Conservation (phyloP, 1,140 invertebrate species). For the Xylocopa sonorina region DNA sequence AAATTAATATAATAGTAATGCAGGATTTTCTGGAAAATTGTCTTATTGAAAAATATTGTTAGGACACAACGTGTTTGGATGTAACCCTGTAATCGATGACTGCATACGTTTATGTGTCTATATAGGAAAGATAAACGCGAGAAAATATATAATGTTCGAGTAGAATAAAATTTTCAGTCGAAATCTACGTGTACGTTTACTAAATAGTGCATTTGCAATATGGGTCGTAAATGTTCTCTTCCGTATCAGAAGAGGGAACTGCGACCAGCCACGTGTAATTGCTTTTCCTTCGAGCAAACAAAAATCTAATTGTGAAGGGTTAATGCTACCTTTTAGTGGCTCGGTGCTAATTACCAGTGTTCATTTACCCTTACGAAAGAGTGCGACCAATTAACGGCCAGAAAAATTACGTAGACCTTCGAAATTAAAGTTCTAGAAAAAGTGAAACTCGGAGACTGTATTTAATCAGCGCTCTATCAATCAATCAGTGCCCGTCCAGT, state of each 20-base stretch:
- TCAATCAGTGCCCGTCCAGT: neutral
- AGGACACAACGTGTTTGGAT: too few species aligned
- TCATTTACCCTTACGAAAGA: neutral
- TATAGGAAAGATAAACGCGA: too few species aligned
- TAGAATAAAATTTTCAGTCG: too few species aligned
- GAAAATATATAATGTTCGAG: too few species aligned
- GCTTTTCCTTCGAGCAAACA: neutral
- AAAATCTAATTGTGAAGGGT: neutral
- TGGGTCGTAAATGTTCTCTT: neutral
- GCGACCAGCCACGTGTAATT: too few species aligned
- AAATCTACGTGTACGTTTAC: too few species aligned
- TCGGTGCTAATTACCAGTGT: neutral
- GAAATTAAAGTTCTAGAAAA: too few species aligned
- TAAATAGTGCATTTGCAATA: neutral
- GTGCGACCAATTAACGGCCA: neutral
- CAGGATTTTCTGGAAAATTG: too few species aligned
- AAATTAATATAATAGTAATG: too few species aligned
- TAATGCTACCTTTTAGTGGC: neutral
- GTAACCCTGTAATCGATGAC: too few species aligned
- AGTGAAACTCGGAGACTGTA: neutral
- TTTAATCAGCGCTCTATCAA: conserved; percentile 3
- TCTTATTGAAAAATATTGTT: too few species aligned
- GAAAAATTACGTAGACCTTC: neutral
- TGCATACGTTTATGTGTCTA: too few species aligned
- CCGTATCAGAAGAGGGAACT: neutral